Evolutionary conservation across 1,140 invertebrate species (phyloP).

Genomic region (Drosophila punjabiensis): DNA sequence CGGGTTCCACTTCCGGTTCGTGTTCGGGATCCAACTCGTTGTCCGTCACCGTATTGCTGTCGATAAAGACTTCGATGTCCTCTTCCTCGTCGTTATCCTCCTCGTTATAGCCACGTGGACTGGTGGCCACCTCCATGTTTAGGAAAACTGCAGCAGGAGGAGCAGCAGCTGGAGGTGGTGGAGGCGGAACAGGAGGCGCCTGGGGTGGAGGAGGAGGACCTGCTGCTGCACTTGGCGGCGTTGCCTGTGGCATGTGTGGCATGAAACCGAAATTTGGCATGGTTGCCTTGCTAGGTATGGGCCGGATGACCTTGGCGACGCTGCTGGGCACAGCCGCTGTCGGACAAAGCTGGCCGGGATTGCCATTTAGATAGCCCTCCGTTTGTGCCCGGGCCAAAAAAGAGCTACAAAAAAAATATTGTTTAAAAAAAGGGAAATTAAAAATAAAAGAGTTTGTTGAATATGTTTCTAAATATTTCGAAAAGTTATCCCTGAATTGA

Average conservation of each 20-base stretch:
- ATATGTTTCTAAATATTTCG: background rate
- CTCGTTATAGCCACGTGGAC: conserved; percentile 1
- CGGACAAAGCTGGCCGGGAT: conserved; percentile 39
- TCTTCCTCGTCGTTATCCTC: conserved; percentile 62
- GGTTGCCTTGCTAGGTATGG: conserved; percentile 82
- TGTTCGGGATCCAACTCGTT: conserved; percentile 69
- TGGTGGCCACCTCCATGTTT: background rate
- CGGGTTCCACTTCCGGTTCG: conserved; percentile 47
- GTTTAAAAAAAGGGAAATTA: no score
- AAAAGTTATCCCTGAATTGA: background rate
- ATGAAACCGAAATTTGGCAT: conserved; percentile 77
- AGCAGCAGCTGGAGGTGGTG: conserved; percentile 1
- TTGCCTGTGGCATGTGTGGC: conserved; percentile 28
- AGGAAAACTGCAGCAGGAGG: conserved; percentile 4
- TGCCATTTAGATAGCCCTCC: conserved; percentile 75
- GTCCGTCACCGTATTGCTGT: conserved; percentile 85
- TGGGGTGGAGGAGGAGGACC: background rate
- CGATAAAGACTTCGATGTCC: conserved; percentile 78
- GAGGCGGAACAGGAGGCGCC: conserved; percentile 12
- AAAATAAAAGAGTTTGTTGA: background rate
- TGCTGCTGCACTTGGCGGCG: conserved; percentile 12
- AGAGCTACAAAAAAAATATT: conserved; percentile 49
- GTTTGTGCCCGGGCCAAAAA: conserved; percentile 86
- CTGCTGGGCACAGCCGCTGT: conserved; percentile 7
- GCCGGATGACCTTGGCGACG: conserved; percentile 71